Evolutionary conservation across 92 coral and sea anemone species (phyloP), one percentile per base, ranked within the genome.

Genomic region (Pocillopora meandrina): DNA sequence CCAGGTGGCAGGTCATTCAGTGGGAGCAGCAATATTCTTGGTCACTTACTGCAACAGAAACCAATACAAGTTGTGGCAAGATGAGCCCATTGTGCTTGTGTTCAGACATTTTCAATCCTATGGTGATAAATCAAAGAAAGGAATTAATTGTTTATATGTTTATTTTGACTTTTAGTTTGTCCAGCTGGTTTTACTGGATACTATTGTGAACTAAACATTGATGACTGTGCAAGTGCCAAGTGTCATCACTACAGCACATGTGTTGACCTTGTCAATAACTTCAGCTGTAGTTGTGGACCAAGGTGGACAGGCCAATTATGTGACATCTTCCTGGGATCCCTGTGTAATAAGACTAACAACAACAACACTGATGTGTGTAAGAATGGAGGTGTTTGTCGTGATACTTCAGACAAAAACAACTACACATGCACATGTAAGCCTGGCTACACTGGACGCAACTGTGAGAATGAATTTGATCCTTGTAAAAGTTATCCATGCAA

Each of bases 211-310:
- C 81, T 89, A 17, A 92, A 96, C 59, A 92, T 92, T 52, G 76
- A 96, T 80, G 95, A 96, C 19, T 96, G 99, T 74, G 87, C 86
- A 1, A 57, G 69, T 10, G 71, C 65, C 34, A 79, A 60, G 4
- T 96, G 99, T 33, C 91, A 96, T 75, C 88, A 83, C 73, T 89
- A 81, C 76, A 94, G 98, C 55, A 92, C 91, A 10, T 96, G 99
- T 69, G 33, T 89, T 33, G 97, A 96, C 74, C 89, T 86, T 14
- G 71, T 96, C 14, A 89, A 87, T 75, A 90, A 91, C 61, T 96
- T 90, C 87, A 90, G 92, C 12, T 96, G 99, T 63, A 16, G 14
- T 58, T 96, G 99, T 87, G 99, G 99, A 15, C 91, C 88, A n/a
- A 91, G 86, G 58, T 96, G 95, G 95, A 74, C 81, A 71, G 98